Evolutionary conservation across 2,888 invertebrate species (phyloP), one percentile per base, ranked within the genome.

Genomic region (Sialis lutaria): DNA sequence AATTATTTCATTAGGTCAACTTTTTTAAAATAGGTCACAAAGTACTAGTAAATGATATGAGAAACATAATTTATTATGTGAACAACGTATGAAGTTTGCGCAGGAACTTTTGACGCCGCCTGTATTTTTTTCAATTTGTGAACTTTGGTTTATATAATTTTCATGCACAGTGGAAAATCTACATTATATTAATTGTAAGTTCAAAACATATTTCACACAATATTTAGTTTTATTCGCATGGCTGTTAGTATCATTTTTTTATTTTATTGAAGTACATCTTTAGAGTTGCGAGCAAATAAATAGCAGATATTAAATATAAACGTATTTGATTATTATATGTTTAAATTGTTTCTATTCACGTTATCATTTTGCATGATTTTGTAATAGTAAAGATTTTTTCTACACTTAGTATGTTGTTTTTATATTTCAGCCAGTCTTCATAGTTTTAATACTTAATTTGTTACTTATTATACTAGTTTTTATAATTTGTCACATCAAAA

Each of bases 101-200:
- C 2, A 22, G 22, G 22, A 22, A 22, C 22, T 22, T 22, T 22
- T 22, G 22, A 22, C 4, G 22, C 22, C 4, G 22, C 22, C 22
- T 22, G 22, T 22, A 22, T 22, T 22, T 2, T n/a, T 22, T 22
- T 22, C 22, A 22, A 22, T 22, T 22, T 22, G 22, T 22, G 22
- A 22, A 22, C 22, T 22, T 22, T 22, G 22, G 22, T 22, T 22
- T 22, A 22, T 22, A 22, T 22, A 22, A 22, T 46, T 40, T 40
- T 42, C 42, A 42, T 42, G 47, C 47, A 42, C 60, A 56, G 60
- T 61, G 62, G 64, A 64, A 59, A 62, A 60, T 56, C 59, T 63
- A 50, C 64, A 61, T 53, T 61, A 59, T 53, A 57, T 63, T 55
- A 60, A 59, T 57, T 64, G 64, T 64, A 65, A 65, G 65, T 64